Conservation (phyloP, 2,113 vertebrate species). For the Cynoglossus semilaevis region DNA sequence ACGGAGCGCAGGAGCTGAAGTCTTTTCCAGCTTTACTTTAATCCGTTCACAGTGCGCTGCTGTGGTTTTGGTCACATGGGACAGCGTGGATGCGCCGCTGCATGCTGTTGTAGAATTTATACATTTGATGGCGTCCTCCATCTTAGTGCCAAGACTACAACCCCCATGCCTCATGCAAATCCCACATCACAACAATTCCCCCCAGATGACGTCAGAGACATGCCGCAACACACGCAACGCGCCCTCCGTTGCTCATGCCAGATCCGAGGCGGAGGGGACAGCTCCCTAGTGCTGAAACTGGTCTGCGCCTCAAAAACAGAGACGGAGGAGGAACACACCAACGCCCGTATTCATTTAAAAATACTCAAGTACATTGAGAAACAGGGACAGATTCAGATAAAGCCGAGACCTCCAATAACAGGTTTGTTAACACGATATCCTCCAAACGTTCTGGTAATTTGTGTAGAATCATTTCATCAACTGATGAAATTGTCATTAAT, state of each 20-base stretch:
- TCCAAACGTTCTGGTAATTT: constrained; percentile 24
- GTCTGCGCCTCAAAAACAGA: constrained; percentile 36
- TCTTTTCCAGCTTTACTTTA: too few relatives aligned
- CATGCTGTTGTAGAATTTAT: constrained; percentile 45
- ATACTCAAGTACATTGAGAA: constrained; percentile 13
- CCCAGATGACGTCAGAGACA: constrained; percentile 38
- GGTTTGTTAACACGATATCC: constrained; percentile 57
- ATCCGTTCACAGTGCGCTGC: too few relatives aligned
- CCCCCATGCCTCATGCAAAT: constrained; percentile 21
- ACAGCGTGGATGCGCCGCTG: constrained; percentile 25
- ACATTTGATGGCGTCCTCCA: background rate
- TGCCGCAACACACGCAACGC: background rate
- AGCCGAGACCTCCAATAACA: constrained; percentile 66
- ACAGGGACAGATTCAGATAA: constrained; percentile 39
- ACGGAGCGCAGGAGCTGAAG: too few relatives aligned
- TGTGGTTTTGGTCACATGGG: constrained; percentile 4
- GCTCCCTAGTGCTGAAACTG: constrained; percentile 84
- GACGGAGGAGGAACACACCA: constrained; percentile 9
- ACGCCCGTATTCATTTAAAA: constrained; percentile 1
- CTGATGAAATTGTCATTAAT: constrained; percentile 35
- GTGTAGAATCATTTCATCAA: constrained; percentile 28
- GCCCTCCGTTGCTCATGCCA: constrained; percentile 53
- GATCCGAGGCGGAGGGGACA: constrained; percentile 70
- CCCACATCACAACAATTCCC: background rate
- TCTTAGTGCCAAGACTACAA: constrained; percentile 61